Percentiles rank a stretch among this genome's conserved stretches.
phyloP scores from a whole-genome alignment of 1,140 invertebrate species.

The Brachystomella parvula region DNA sequence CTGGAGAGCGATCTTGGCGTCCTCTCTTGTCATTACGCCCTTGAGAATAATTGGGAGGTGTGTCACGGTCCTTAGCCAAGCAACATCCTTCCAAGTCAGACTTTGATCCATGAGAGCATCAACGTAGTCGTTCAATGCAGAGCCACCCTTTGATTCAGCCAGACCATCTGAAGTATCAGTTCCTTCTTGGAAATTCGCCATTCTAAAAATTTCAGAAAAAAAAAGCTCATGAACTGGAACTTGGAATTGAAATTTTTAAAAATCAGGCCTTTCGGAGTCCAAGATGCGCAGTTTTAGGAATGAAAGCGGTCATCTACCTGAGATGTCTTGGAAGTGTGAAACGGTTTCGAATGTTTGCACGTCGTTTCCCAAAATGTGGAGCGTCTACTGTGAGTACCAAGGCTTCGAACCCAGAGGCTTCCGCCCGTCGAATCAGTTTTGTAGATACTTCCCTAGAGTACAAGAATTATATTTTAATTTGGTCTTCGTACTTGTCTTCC shows the following conservation, averaged over 20 bases:
- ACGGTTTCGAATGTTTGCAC: constrained; percentile 71
- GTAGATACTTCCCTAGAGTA: constrained; percentile 52
- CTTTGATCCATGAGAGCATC: constrained; percentile 64
- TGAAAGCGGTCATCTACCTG: constrained; percentile 54
- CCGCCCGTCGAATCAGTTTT: constrained; percentile 66
- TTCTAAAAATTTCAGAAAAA: constrained; percentile 2
- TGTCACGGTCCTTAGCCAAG: constrained; percentile 65
- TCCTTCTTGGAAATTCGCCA: constrained; percentile 5
- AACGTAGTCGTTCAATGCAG: neutral
- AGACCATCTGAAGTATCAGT: neutral
- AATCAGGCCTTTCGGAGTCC: constrained; percentile 25
- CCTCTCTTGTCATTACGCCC: constrained; percentile 80
- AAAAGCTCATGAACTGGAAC: neutral
- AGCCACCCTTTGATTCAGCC: neutral
- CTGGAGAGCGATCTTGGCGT: constrained; percentile 66
- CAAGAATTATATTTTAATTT: constrained; percentile 9
- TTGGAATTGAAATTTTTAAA: constrained; percentile 13
- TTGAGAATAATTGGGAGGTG: constrained; percentile 77
- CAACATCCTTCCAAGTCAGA: constrained; percentile 73
- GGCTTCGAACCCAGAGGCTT: constrained; percentile 72
- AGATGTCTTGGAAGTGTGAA: constrained; percentile 73
- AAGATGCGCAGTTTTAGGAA: constrained; percentile 45
- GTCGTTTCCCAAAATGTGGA: constrained; percentile 68
- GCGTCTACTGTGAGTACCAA: constrained; percentile 84
- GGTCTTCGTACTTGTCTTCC: neutral